Percentiles rank a stretch among this genome's conserved stretches.
Evolutionary conservation across 2,888 invertebrate species (phyloP).

Genomic region (Chrysopilus asiliformis): DNA sequence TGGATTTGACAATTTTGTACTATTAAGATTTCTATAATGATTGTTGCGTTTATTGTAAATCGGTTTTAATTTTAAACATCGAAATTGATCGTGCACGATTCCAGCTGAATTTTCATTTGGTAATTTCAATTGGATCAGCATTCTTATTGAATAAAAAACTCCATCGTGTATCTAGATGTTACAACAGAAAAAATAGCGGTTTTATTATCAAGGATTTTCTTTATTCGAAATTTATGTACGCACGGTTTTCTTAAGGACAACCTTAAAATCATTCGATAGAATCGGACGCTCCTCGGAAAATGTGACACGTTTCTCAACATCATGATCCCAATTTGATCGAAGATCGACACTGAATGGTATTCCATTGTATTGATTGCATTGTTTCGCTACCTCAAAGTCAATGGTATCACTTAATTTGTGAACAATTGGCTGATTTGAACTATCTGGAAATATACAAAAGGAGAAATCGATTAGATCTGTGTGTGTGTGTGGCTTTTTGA

Average conservation of each 20-base stretch:
- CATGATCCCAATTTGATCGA: conserved; percentile 10
- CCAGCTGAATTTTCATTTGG: background rate
- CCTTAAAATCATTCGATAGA: conserved; percentile 12
- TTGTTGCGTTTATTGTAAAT: conserved; percentile 25
- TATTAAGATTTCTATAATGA: too few relatives aligned
- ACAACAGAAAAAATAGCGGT: too few relatives aligned
- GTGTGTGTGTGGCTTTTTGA: too few relatives aligned
- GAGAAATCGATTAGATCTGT: too few relatives aligned
- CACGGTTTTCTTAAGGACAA: conserved; percentile 7
- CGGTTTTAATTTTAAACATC: conserved; percentile 32
- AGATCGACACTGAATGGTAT: conserved; percentile 6
- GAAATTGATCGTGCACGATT: conserved; percentile 24
- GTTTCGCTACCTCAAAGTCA: conserved; percentile 13
- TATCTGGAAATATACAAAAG: conserved; percentile 3
- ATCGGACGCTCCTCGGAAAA: conserved; percentile 13
- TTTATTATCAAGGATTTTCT: too few relatives aligned
- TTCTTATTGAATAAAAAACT: conserved; percentile 8
- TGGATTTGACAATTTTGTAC: too few relatives aligned
- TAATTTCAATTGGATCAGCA: conserved; percentile 8
- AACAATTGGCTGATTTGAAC: conserved; percentile 4
- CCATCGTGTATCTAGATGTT: conserved; percentile 7
- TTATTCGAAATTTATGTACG: too few relatives aligned
- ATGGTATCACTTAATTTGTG: conserved; percentile 5
- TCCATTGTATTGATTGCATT: conserved; percentile 11
- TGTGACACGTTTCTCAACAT: background rate